Conservation (phyloP, 2,113 vertebrate genomes). For the Orcinus orca region DNA sequence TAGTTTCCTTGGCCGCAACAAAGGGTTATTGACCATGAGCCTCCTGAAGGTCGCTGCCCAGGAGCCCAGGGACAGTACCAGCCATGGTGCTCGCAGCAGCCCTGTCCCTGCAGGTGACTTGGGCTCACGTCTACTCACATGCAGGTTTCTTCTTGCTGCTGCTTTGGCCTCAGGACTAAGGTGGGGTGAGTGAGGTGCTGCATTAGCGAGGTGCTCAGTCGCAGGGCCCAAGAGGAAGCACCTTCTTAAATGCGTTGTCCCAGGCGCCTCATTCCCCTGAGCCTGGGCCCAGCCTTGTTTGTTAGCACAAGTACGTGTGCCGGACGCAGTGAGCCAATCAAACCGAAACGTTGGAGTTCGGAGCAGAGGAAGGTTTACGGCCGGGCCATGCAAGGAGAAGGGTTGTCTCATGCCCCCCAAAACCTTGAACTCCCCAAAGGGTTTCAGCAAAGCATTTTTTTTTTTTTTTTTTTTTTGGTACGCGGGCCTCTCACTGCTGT, state of each 20-base stretch:
- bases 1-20: not conserved
- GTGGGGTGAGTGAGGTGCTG: not conserved
- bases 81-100: fast-evolving
- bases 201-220: too few relatives aligned
- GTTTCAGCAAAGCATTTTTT: not conserved
- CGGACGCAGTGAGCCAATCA: not conserved
- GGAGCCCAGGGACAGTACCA: not conserved
- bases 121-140: fast-evolving
- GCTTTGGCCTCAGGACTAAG: fast-evolving
- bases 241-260: not conserved
- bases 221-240: not conserved
- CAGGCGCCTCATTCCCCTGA: not conserved
- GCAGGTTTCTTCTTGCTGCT: not conserved
- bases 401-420: not conserved
- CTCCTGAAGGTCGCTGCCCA: not conserved
- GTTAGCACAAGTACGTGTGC: not conserved
- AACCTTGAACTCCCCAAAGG: not conserved
- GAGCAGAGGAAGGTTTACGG: not conserved
- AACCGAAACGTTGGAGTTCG: fast-evolving
- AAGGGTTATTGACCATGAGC: not conserved
- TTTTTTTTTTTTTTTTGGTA: too few relatives aligned
- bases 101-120: too few relatives aligned
- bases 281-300: fast-evolving
- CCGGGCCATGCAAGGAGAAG: not conserved
- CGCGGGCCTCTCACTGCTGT: too few relatives aligned